These are phyloP conservation scores for Melanocharis versteri DNA, from an alignment of 2,113 vertebrate genomes.

Conservation along the genomic window DNA sequence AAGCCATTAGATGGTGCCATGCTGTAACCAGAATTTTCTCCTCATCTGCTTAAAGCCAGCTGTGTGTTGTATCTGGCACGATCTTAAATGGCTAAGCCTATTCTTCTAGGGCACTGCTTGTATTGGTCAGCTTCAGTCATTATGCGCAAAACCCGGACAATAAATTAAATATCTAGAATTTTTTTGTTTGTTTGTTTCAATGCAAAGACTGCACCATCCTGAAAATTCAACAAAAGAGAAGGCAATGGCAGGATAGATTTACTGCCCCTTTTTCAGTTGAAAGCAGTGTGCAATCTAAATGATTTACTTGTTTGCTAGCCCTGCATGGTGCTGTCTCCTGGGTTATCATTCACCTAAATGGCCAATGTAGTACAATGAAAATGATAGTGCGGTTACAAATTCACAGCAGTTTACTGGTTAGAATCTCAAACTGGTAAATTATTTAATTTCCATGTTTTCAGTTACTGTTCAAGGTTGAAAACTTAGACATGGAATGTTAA, in stretches of 20 bases:
- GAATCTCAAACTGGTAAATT: conserved; percentile 62
- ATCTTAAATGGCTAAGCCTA: conserved; percentile 50
- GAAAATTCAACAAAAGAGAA: conserved; percentile 64
- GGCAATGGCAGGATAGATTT: conserved; percentile 58
- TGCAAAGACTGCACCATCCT: conserved; percentile 53
- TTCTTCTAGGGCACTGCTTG: conserved; percentile 42
- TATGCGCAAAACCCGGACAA: conserved; percentile 29
- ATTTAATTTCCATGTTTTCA: conserved; percentile 64
- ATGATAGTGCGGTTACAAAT: conserved; percentile 52
- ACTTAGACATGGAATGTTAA: not conserved
- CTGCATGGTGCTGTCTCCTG: conserved; percentile 65
- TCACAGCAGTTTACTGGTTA: conserved; percentile 59
- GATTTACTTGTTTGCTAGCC: conserved; percentile 70
- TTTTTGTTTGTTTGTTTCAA: conserved; percentile 55
- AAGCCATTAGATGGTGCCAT: conserved; percentile 61
- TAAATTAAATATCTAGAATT: conserved; percentile 52
- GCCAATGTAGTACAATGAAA: conserved; percentile 66
- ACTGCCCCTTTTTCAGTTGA: conserved; percentile 61
- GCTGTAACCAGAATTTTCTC: conserved; percentile 50
- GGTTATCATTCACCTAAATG: conserved; percentile 66
- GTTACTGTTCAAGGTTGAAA: conserved; percentile 53
- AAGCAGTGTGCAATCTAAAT: conserved; percentile 62
- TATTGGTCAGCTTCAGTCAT: conserved; percentile 57
- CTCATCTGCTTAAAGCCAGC: not conserved
- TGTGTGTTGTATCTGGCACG: not conserved